Evolutionary conservation across 2,888 invertebrate species (phyloP).

Genomic region (Orthonevra nobilis): DNA sequence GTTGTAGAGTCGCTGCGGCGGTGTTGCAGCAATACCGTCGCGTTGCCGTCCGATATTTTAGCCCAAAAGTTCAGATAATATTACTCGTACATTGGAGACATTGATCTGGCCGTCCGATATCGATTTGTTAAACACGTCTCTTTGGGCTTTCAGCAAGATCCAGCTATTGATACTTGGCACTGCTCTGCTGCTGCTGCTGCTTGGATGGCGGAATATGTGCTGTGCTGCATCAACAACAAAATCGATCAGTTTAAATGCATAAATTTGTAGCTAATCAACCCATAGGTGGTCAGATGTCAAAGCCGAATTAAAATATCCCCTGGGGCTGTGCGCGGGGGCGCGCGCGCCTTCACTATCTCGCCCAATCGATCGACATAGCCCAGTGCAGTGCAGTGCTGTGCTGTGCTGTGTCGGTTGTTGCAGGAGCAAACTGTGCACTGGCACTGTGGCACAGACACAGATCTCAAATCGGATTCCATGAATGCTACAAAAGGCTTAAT

Average conservation of each 20-base stretch:
- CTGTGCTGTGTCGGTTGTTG: background rate
- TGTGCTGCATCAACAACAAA: no score
- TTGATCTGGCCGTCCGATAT: conserved; percentile 72
- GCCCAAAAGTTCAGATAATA: conserved; percentile 67
- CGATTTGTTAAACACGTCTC: conserved; percentile 72
- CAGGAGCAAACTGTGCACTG: background rate
- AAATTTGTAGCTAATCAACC: conserved; percentile 71
- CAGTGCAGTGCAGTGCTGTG: background rate
- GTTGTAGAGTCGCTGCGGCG: background rate
- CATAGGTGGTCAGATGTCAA: conserved; percentile 70
- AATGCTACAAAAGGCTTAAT: conserved; percentile 73
- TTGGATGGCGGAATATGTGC: conserved; percentile 30
- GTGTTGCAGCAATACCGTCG: no score
- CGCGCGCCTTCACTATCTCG: conserved; percentile 40
- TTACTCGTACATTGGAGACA: conserved; percentile 71
- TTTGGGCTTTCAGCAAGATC: conserved; percentile 69
- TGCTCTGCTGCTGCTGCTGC: conserved; percentile 11
- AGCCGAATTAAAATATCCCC: conserved; percentile 68
- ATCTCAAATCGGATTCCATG: conserved; percentile 65
- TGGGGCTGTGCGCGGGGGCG: conserved; percentile 40
- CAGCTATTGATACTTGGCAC: conserved; percentile 50
- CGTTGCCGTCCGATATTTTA: no score
- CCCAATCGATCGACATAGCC: conserved; percentile 64
- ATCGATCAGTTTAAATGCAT: conserved; percentile 68
- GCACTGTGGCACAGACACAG: background rate